These are phyloP conservation scores for Gallinago nigripennis DNA, from an alignment of 2,797 vertebrate genomes.

Conservation along the genomic window DNA sequence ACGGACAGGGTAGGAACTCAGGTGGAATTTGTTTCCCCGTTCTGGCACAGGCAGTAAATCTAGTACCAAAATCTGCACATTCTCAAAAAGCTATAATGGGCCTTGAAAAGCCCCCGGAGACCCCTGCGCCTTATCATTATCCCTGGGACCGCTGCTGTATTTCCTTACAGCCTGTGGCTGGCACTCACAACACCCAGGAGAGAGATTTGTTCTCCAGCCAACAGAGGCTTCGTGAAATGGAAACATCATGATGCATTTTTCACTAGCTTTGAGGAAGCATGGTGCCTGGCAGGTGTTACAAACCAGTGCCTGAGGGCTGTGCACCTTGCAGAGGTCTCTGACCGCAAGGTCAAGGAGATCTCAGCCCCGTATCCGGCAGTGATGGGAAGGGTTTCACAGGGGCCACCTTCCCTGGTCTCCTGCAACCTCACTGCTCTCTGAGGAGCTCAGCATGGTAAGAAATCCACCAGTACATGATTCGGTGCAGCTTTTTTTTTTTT, in stretches of 20 bases:
- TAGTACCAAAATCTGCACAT: not conserved
- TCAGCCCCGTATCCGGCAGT: not conserved
- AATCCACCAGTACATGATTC: not conserved
- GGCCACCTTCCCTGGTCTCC: not conserved
- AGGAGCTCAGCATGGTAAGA: not conserved
- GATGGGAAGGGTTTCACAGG: not conserved
- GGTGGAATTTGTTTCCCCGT: not conserved
- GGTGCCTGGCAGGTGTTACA: not conserved
- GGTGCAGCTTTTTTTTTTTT: not conserved
- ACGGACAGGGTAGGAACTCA: not conserved
- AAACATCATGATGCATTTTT: not conserved
- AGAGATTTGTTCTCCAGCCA: not conserved
- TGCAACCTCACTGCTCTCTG: accelerated
- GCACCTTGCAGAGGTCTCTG: not conserved
- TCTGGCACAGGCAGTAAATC: not conserved
- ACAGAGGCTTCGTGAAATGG: not conserved
- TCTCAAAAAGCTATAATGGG: not conserved
- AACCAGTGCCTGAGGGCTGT: not conserved
- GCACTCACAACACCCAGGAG: not conserved
- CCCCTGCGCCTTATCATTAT: not conserved
- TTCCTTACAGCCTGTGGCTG: not conserved
- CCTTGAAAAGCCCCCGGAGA: not conserved
- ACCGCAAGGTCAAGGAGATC: no score
- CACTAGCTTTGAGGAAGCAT: not conserved
- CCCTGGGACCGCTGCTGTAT: not conserved